These are phyloP conservation scores for Myiozetetes cayanensis DNA, from an alignment of 2,113 vertebrate genomes.

Conservation along the genomic window DNA sequence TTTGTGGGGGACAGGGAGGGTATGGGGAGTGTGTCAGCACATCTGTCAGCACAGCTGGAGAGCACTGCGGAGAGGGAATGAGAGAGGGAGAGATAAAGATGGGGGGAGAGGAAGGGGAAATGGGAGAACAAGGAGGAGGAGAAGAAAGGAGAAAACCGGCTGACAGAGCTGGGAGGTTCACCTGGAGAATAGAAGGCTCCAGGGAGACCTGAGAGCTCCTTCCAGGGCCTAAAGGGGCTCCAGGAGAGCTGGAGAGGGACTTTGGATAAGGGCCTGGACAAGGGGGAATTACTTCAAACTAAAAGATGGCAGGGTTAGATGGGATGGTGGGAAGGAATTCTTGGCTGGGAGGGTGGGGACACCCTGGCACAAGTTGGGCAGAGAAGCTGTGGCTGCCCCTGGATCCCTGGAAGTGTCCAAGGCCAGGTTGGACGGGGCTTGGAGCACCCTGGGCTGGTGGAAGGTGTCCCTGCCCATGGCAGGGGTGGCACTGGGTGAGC, in stretches of 20 bases:
- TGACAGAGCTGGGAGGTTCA: rapidly evolving
- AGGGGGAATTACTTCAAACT: too few relatives aligned
- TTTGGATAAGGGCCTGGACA: rapidly evolving
- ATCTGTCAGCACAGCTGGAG: background rate
- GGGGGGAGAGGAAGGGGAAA: background rate
- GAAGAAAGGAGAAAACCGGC: too few relatives aligned
- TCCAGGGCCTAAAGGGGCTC: background rate
- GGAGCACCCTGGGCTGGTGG: background rate
- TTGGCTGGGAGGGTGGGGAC: background rate
- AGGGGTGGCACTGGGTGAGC: rapidly evolving
- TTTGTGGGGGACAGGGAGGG: background rate
- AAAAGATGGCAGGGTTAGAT: too few relatives aligned
- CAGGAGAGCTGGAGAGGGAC: background rate
- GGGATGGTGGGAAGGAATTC: background rate
- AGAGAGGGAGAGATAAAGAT: background rate
- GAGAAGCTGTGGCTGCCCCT: background rate
- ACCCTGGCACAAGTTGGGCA: background rate
- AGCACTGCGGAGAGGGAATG: background rate
- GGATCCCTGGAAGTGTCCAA: background rate
- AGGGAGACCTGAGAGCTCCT: background rate
- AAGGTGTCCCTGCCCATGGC: background rate
- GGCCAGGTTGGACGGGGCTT: background rate
- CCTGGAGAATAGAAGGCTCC: background rate
- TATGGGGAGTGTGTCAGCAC: background rate
- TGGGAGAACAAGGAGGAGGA: background rate